Base-by-base conservation (phyloP, 2,113 vertebrate species). In the Pimephales promelas region DNA sequence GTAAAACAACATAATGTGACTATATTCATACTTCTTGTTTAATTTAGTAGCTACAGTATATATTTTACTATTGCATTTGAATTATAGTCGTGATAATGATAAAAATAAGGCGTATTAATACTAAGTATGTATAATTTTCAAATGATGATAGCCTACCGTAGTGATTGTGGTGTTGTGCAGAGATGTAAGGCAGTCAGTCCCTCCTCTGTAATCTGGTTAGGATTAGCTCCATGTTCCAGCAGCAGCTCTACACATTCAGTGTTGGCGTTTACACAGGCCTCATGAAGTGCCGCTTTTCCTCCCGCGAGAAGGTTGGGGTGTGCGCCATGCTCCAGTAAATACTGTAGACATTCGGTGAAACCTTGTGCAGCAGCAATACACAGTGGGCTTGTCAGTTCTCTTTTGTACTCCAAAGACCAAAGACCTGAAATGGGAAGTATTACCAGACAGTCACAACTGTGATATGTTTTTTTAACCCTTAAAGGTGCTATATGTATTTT, bases 381-480 rank as follows among this genome's bases (percentile, higher is more conserved):
- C 78, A 95, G 90, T 0, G 95, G 94, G 1, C 90, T 92, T 83
- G 90, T 95, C 84, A 95, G 88, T 87, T 96, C 94, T 14, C 24
- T 91, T 84, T 91, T 89, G 88, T 95, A 95, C 80, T 95, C 94
- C 89, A 95, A 90, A 0, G 92, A 92, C 95, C 95, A 96, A 86
- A 95, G 92, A 66, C 95, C 96, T 95, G 88, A 0, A 3, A 81
- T 4, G 80, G 28, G 40, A 47, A 75, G 49, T 20, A 49, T 11
- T 79, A 3, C 11, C 13, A 43, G 6, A 61, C 34, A 22, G 10
- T 57, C 14, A 28, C 26, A 52, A 45, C 6, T 47, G 45, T 14
- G 16, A 22, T n/a, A 20, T 56, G 47, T 52, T 31, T 61, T 49
- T 40, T 40, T 9, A 40, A 40, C 40, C 40, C 8, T 40, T 40